Conservation (phyloP, 2,113 vertebrate species). For the Microcebus lehilahytsara region DNA sequence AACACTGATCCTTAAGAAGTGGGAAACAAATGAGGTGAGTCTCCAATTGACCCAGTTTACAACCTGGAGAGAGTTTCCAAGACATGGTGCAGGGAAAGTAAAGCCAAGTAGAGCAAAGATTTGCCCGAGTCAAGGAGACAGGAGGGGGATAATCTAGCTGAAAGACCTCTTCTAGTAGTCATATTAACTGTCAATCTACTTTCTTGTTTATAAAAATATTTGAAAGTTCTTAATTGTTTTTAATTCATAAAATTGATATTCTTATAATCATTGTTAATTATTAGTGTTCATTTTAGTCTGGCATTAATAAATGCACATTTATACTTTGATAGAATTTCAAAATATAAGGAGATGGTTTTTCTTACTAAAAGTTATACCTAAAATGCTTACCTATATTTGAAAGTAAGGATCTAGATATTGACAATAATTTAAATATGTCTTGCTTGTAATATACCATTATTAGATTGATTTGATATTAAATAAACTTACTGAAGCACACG, state of each 20-base stretch:
- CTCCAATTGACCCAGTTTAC: background rate
- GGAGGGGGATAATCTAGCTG: too few relatives aligned
- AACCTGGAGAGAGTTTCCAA: background rate
- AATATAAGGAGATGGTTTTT: background rate
- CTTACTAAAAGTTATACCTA: background rate
- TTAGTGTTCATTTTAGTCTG: background rate
- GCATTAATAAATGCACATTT: background rate
- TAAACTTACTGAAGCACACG: background rate
- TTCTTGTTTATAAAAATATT: background rate
- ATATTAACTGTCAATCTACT: background rate
- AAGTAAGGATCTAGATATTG: background rate
- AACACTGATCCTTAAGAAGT: background rate
- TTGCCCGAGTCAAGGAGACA: background rate
- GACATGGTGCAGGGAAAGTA: background rate
- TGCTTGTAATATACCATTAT: background rate
- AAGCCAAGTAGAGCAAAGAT: too few relatives aligned
- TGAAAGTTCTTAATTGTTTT: background rate
- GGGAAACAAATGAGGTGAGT: background rate
- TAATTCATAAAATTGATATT: background rate
- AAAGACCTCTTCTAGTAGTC: background rate
- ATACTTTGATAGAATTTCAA: background rate
- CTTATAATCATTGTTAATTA: background rate
- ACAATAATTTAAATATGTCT: background rate
- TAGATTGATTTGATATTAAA: background rate
- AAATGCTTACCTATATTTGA: background rate